Conservation (phyloP, 2,113 vertebrate species). For the Varanus salvator region DNA sequence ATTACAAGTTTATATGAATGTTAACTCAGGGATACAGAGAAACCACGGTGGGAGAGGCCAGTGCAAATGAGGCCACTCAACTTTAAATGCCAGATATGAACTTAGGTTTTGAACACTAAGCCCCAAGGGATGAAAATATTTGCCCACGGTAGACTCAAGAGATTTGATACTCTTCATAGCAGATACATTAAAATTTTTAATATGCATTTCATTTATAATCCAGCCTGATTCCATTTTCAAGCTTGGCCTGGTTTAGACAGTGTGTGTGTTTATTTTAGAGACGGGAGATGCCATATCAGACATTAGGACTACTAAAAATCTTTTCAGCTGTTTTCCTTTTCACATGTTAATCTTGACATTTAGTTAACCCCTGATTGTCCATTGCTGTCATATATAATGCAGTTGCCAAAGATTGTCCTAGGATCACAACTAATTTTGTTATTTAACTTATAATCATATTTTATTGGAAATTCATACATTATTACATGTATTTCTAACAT, state of each 20-base stretch:
- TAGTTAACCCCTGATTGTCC: constrained; percentile 2
- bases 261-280: constrained; percentile 38
- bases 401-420: constrained; percentile 9
- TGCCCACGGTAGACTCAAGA: neutral
- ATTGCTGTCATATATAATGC: neutral
- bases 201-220: constrained; percentile 16
- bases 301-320: neutral
- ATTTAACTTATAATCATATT: neutral
- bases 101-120: constrained; percentile 19
- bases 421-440: neutral
- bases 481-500: neutral
- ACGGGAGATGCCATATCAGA: neutral
- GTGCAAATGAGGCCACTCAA: constrained; percentile 1
- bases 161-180: constrained; percentile 11
- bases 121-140: constrained; percentile 11
- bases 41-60: neutral
- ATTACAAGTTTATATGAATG: neutral
- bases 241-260: constrained; percentile 13
- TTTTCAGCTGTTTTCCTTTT: constrained; percentile 29
- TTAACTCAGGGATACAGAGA: constrained; percentile 6
- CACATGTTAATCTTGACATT: neutral
- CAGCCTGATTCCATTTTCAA: constrained; percentile 11
- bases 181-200: constrained; percentile 13
- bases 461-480: too few relatives aligned
- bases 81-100: constrained; percentile 26